Evolutionary conservation across 2,113 vertebrate species (phyloP), one percentile per base, ranked within the genome.

Genomic region (Trochalopteron elliotii): DNA sequence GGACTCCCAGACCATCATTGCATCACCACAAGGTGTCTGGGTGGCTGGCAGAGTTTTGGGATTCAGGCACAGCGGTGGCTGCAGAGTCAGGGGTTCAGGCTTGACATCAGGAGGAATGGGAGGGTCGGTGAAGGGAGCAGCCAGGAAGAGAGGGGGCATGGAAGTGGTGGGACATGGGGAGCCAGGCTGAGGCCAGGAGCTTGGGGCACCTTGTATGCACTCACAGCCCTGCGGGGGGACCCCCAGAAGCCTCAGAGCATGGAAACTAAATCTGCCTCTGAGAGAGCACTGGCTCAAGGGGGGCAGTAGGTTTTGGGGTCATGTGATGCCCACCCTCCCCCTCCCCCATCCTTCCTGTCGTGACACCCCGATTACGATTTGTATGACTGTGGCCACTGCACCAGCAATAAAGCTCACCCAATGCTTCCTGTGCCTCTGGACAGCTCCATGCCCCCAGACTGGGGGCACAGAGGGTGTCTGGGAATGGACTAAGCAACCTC

Each of bases 191-290:
- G 33, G 12, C 52, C 23, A 81, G 78, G 76, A 81, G 24, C 45
- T 60, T 0, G 0, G 21, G 44, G 28, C 53, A 67, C n/a, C 33
- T 23, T 55, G 10, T 49, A 37, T 0, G 0, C 15, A 44, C 33
- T 61, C 68, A 50, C 27, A 81, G 44, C 44, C 65, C 37, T 47
- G 15, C 22, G 7, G 19, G 22, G 12, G 19, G 15, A 57, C 37
- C 22, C 25, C 44, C 27, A 28, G 60, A 33, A 37, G 33, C 23
- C 44, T 61, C 47, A 69, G 74, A 45, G 64, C 12, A 4, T 33
- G 33, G 68, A 59, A 81, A 39, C 45, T n/a, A 67, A 81, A 67
- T 28, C 52, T 0, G 0, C 24, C 23, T 35, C 37, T 31, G 22
- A 56, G 25, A 49, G 19, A 52, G 27, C 27, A 37, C 50, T 2